Evolutionary conservation across 2,797 vertebrate genomes (phyloP).

Genomic region (Macrochelys suwanniensis): DNA sequence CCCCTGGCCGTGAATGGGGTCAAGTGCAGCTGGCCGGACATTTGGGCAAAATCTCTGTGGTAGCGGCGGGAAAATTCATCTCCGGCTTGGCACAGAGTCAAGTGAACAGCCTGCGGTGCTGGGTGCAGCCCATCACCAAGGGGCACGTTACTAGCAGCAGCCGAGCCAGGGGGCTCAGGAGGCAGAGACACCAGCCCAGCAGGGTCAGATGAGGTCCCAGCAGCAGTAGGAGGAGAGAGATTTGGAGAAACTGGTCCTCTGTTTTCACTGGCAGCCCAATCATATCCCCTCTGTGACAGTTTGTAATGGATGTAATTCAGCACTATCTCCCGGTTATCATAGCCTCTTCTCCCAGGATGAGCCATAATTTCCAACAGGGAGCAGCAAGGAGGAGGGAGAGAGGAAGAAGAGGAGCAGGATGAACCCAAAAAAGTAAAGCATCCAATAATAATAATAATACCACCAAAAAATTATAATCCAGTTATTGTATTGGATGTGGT

Average conservation of each 20-base stretch:
- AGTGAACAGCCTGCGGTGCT: slow-evolving; percentile 85
- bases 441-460: slow-evolving; percentile 71
- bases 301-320: slow-evolving; percentile 96
- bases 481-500: slow-evolving; percentile 79
- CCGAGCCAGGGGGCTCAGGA: slow-evolving; percentile 68
- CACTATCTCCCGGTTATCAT: slow-evolving; percentile 92
- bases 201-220: slow-evolving; percentile 76
- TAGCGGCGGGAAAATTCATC: slow-evolving; percentile 94
- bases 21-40: slow-evolving; percentile 95
- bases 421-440: slow-evolving; percentile 73
- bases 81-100: slow-evolving; percentile 92
- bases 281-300: slow-evolving; percentile 93
- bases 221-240: slow-evolving; percentile 64
- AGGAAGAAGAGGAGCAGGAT: slow-evolving; percentile 75
- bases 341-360: slow-evolving; percentile 84
- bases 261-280: slow-evolving; percentile 85
- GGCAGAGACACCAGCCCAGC: slow-evolving; percentile 64
- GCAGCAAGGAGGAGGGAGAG: slow-evolving; percentile 68
- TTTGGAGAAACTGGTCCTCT: slow-evolving; percentile 48
- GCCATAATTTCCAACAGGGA: slow-evolving; percentile 81
- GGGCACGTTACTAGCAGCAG: slow-evolving; percentile 68
- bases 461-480: slow-evolving; percentile 81
- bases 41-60: slow-evolving; percentile 94
- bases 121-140: slow-evolving; percentile 65
- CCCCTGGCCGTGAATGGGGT: slow-evolving; percentile 90